Evolutionary conservation across 2,113 vertebrate species (phyloP).

Genomic region (Cyprinodon tularosa): DNA sequence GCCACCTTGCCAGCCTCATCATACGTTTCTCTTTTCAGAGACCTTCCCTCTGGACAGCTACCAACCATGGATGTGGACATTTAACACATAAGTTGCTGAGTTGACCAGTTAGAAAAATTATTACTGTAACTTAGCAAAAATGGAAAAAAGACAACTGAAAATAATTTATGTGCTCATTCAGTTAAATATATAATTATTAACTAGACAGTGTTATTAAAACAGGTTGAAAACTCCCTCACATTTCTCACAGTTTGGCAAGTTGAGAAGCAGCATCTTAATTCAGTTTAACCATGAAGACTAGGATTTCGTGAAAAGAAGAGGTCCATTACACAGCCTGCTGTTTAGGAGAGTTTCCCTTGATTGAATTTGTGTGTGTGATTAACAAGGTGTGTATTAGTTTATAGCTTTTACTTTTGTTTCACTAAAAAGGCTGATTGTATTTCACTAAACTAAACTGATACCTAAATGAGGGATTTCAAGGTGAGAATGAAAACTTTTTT

Average conservation of each 20-base stretch:
- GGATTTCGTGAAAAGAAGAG: not conserved
- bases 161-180: not conserved
- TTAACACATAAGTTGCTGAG: slow-evolving; percentile 47
- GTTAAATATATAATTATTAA: slow-evolving; percentile 7
- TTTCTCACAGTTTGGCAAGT: slow-evolving; percentile 6
- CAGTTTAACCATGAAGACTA: slow-evolving; percentile 17
- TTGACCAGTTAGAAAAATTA: slow-evolving; percentile 42
- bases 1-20: slow-evolving; percentile 58
- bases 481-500: slow-evolving; percentile 24
- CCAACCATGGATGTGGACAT: not conserved
- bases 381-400: not conserved
- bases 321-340: too few species aligned
- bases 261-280: slow-evolving; percentile 14
- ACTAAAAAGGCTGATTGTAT: slow-evolving; percentile 10
- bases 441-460: slow-evolving; percentile 3
- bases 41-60: slow-evolving; percentile 47
- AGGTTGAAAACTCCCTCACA: not conserved
- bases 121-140: slow-evolving; percentile 54
- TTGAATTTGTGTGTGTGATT: not conserved
- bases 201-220: not conserved
- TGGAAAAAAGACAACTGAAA: slow-evolving; percentile 25
- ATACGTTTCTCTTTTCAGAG: slow-evolving; percentile 62
- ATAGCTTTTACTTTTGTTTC: not conserved
- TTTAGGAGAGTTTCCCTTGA: not conserved
- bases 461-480: slow-evolving; percentile 34